A percentile compares a stretch with the other conserved stretches of the same genome.
Evolutionary conservation across 2,888 invertebrate genomes (phyloP).

Genomic region (Dorcus parallelipipedus): DNA sequence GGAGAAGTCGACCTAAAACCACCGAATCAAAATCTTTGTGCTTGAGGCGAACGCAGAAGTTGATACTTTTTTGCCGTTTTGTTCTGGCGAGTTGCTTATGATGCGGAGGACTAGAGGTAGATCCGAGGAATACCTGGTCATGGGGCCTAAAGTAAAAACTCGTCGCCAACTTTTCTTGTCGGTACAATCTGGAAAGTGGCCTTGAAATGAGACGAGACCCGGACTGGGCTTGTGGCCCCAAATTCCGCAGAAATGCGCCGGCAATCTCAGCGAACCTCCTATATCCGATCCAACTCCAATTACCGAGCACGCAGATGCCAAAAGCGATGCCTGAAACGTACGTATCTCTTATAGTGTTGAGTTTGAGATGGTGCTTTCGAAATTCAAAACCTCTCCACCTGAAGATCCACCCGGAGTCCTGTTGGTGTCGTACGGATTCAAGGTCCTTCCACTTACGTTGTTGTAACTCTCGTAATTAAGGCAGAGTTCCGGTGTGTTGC

Average conservation of each 20-base stretch:
- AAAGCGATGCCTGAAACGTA: constrained; percentile 55
- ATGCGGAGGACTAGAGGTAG: constrained; percentile 70
- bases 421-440: constrained; percentile 81
- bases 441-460: constrained; percentile 77
- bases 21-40: too few relatives aligned
- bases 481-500: constrained; percentile 91
- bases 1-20: constrained; percentile 37
- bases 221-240: constrained; percentile 91
- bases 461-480: constrained; percentile 90
- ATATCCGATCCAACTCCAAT: constrained; percentile 92
- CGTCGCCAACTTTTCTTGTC: constrained; percentile 60
- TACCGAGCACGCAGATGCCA: constrained; percentile 76
- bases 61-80: too few relatives aligned
- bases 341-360: neutral
- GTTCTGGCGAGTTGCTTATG: constrained; percentile 39
- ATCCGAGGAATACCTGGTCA: constrained; percentile 84
- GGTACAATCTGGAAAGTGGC: constrained; percentile 54
- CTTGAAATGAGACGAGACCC: constrained; percentile 59
- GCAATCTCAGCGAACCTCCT: constrained; percentile 94
- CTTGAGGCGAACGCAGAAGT: too few relatives aligned
- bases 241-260: constrained; percentile 88
- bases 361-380: neutral
- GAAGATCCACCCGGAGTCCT: constrained; percentile 92
- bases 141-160: constrained; percentile 74
- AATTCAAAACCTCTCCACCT: constrained; percentile 66